These are phyloP conservation scores for Platyscapa corneri DNA, from an alignment of 1,140 invertebrate species.

Conservation along the genomic window DNA sequence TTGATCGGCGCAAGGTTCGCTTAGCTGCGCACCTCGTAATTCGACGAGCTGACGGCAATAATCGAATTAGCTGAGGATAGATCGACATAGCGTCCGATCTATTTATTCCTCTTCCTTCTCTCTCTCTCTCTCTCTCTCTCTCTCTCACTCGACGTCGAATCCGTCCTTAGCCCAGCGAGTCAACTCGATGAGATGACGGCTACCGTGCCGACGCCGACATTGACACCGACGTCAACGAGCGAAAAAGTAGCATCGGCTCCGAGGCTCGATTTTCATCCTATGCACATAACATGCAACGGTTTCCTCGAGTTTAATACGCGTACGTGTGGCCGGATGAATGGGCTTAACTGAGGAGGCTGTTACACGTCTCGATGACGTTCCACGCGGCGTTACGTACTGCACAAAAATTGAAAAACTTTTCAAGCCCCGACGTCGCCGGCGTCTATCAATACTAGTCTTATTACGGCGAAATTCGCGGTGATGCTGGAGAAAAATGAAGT, in stretches of 20 bases:
- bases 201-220: background rate
- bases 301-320: background rate
- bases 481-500: too few species aligned
- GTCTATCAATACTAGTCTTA: background rate
- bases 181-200: background rate
- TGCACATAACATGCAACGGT: background rate
- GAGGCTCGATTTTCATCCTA: background rate
- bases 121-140: too few species aligned
- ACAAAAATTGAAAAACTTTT: conserved; percentile 12
- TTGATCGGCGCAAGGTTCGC: conserved; percentile 16
- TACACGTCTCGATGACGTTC: background rate
- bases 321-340: background rate
- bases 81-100: conserved; percentile 19
- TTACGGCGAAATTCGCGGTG: background rate
- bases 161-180: background rate
- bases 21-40: conserved; percentile 48
- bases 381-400: background rate
- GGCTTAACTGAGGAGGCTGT: background rate
- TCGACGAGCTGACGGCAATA: conserved; percentile 58
- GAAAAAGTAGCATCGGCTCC: background rate
- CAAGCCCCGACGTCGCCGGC: background rate
- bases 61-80: conserved; percentile 56
- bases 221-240: background rate
- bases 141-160: background rate
- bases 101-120: too few species aligned